phyloP scores from a whole-genome alignment of 2,797 vertebrate species.

The Acestrorhynchus altus region DNA sequence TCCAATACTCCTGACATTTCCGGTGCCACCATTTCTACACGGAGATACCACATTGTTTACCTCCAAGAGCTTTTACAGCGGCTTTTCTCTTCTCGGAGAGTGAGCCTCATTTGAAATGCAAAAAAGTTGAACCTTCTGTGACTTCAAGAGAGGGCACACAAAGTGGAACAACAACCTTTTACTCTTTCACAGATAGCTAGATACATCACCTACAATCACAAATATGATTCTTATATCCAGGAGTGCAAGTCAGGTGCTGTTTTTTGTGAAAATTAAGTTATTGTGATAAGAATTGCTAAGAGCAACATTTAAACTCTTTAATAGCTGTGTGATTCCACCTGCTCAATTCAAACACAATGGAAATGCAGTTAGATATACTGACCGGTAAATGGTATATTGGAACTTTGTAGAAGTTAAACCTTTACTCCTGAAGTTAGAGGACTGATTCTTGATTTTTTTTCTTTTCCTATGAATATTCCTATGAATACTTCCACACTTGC shows the following conservation, averaged over 20 bases:
- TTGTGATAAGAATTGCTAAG: not conserved
- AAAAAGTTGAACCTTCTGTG: slow-evolving; percentile 22
- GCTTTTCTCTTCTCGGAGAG: slow-evolving; percentile 21
- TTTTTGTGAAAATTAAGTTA: not conserved
- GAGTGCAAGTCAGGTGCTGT: not conserved
- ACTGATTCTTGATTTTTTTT: too few species aligned
- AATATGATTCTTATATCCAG: too few species aligned
- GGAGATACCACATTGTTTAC: slow-evolving; percentile 71
- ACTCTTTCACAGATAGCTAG: not conserved
- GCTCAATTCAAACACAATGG: not conserved
- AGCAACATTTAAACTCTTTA: not conserved
- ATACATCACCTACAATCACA: not conserved
- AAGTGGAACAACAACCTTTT: not conserved
- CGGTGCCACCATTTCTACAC: slow-evolving; percentile 77
- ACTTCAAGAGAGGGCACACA: slow-evolving; percentile 13
- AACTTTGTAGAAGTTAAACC: too few species aligned
- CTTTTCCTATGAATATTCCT: too few species aligned
- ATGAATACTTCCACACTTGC: too few species aligned
- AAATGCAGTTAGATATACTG: too few species aligned
- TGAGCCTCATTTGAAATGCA: slow-evolving; percentile 23
- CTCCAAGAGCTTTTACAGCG: slow-evolving; percentile 55
- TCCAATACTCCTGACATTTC: slow-evolving; percentile 84
- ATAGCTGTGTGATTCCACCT: not conserved
- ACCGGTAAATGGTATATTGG: too few species aligned
- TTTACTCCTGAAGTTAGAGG: too few species aligned